phyloP scores from a whole-genome alignment of 2,113 vertebrate genomes.

The Stegastes partitus region DNA sequence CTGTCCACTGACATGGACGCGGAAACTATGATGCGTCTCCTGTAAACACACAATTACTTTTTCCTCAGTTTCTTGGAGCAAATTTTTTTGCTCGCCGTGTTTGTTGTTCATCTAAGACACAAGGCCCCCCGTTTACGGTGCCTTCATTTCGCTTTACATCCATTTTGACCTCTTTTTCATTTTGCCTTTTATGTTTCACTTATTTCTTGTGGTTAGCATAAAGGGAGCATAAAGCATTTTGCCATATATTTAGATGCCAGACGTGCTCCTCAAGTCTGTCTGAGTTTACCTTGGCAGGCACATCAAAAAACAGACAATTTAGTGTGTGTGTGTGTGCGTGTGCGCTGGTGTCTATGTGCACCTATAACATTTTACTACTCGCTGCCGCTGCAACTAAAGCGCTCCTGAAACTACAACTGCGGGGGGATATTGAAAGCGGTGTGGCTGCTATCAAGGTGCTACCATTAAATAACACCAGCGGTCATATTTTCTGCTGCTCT shows the following conservation, averaged over 20 bases:
- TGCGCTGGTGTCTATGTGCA: background rate
- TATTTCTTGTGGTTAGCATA: constrained; percentile 13
- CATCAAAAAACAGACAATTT: constrained; percentile 24
- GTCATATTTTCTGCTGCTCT: constrained; percentile 6
- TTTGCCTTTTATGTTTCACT: background rate
- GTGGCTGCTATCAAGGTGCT: background rate
- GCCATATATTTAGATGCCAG: constrained; percentile 49
- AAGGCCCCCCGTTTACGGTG: background rate
- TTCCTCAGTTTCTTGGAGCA: no score
- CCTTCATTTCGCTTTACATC: background rate
- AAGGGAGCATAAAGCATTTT: background rate
- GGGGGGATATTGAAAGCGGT: background rate
- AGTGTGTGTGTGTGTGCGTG: background rate
- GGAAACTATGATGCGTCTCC: no score
- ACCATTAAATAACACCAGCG: background rate
- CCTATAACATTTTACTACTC: background rate
- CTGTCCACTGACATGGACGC: background rate
- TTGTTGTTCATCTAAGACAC: no score
- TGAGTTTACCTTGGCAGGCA: constrained; percentile 47
- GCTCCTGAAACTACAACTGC: background rate
- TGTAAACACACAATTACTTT: background rate
- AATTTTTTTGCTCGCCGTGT: no score
- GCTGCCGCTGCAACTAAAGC: no score
- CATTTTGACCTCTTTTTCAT: background rate
- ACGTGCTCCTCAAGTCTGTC: constrained; percentile 44